Conservation (phyloP, 2,888 invertebrate genomes). For the Cephonodes hylas region DNA sequence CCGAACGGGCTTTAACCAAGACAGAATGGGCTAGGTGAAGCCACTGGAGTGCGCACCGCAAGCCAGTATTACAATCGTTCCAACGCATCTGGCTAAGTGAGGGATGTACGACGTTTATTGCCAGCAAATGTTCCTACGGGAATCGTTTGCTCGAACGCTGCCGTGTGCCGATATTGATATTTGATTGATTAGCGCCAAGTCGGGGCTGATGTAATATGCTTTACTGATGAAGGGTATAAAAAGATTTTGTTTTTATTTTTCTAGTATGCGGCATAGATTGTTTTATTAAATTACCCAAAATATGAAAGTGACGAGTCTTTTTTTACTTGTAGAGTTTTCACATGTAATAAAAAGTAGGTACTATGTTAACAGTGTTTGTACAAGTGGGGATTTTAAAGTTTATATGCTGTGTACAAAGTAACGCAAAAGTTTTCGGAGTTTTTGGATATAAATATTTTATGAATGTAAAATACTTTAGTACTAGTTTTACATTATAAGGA, state of each 20-base stretch:
- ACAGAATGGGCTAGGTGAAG: background rate
- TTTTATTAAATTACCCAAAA: too few relatives aligned
- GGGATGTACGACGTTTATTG: background rate
- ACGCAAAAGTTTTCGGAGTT: too few relatives aligned
- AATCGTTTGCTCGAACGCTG: background rate
- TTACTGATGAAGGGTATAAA: background rate
- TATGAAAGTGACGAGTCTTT: too few relatives aligned
- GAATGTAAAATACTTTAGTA: too few relatives aligned
- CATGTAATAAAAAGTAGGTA: too few relatives aligned
- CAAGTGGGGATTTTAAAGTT: too few relatives aligned
- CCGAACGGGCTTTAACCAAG: background rate
- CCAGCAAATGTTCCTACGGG: background rate
- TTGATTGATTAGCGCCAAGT: background rate
- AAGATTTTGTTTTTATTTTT: background rate
- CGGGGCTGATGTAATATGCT: background rate
- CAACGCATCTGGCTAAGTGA: background rate
- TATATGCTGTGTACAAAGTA: too few relatives aligned
- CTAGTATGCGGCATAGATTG: background rate
- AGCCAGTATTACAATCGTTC: background rate
- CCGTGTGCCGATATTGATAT: background rate
- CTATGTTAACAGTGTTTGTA: too few relatives aligned
- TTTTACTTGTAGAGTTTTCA: too few relatives aligned
- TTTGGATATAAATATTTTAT: too few relatives aligned
- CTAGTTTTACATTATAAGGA: too few relatives aligned
- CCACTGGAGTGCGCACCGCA: background rate